Evolutionary conservation across 2,888 invertebrate species (phyloP).

Genomic region (Thera obeliscata): DNA sequence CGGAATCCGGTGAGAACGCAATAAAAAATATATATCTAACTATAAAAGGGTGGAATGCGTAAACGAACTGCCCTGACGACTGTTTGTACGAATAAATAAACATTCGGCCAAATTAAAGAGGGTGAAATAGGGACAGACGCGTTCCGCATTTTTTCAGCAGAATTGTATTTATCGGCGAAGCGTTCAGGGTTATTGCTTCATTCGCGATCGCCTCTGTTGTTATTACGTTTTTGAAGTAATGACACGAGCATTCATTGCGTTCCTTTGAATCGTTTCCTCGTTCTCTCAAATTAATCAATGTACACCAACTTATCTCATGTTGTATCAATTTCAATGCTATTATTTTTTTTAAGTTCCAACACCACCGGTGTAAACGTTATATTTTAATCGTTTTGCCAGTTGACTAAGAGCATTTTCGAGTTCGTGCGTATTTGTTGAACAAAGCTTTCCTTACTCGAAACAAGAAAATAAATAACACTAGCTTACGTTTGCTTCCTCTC

Average conservation of each 20-base stretch:
- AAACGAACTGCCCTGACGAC: slow-evolving; percentile 65
- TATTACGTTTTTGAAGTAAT: slow-evolving; percentile 39
- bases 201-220: slow-evolving; percentile 39
- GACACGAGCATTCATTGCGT: slow-evolving; percentile 24
- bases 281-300: slow-evolving; percentile 5
- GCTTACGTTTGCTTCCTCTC: slow-evolving; percentile 18
- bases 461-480: slow-evolving; percentile 6
- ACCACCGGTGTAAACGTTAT: not conserved
- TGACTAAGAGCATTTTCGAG: slow-evolving; percentile 10
- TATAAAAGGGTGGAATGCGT: slow-evolving; percentile 63
- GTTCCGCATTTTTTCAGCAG: slow-evolving; percentile 51
- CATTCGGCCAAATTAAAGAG: slow-evolving; percentile 74
- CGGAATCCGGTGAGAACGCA: slow-evolving; percentile 44
- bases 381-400: slow-evolving; percentile 1
- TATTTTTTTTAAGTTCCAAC: not conserved
- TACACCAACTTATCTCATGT: not conserved
- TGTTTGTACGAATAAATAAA: slow-evolving; percentile 74
- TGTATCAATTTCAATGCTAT: not conserved
- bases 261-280: not conserved
- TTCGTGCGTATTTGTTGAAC: slow-evolving; percentile 2
- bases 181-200: slow-evolving; percentile 51
- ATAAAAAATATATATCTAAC: slow-evolving; percentile 49
- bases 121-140: slow-evolving; percentile 52
- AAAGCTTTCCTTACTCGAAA: slow-evolving; percentile 16
- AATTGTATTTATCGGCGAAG: slow-evolving; percentile 53